Base-by-base conservation (phyloP, 2,113 vertebrate genomes). In the Larimichthys polyactis region DNA sequence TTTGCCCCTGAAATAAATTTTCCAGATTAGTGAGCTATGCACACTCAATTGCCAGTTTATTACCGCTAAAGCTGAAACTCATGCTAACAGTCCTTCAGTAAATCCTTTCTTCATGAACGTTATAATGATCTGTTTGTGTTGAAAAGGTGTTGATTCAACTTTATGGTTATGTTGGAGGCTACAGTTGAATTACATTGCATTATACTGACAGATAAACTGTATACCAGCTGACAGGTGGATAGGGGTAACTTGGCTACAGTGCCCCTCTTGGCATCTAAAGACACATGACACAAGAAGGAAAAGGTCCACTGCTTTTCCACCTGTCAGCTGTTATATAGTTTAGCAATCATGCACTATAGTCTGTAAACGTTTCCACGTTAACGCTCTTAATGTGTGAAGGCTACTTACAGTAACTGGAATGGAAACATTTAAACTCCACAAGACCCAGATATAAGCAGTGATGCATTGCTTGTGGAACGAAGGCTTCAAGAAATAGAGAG, bases 401-500 rank as follows among this genome's bases (percentile, higher is more conserved):
- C 54, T 29, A 22, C 12, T 65, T 54, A 60, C 15, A 66, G 40
- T 68, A 63, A 81, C 24, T 66, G 36, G 7, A 19, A 36, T 66
- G 70, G 71, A 84, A 87, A 69, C 46, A 62, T 55, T 81, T 76
- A 20, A 83, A 66, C 55, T 32, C 17, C 17, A 4, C 16, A 40
- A 62, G 15, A 86, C 40, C 72, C 49, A 72, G 73, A 73, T 82
- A 59, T 82, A 73, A 70, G 55, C 52, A 7, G 27, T 78, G 79
- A 77, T 69, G 65, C 60, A 67, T 69, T 69, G 24, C 49, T 71
- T 67, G 63, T 43, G 49, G 62, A 75, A 55, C 2, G 48, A 59
- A 57, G 40, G 77, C 77, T 78, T 88, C 27, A 59, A 76, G 62
- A 40, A 91, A 83, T 27, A 75, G 71, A 89, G 89, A 78, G 57